phyloP scores from a whole-genome alignment of 2,113 vertebrate genomes.

The Lynx canadensis region DNA sequence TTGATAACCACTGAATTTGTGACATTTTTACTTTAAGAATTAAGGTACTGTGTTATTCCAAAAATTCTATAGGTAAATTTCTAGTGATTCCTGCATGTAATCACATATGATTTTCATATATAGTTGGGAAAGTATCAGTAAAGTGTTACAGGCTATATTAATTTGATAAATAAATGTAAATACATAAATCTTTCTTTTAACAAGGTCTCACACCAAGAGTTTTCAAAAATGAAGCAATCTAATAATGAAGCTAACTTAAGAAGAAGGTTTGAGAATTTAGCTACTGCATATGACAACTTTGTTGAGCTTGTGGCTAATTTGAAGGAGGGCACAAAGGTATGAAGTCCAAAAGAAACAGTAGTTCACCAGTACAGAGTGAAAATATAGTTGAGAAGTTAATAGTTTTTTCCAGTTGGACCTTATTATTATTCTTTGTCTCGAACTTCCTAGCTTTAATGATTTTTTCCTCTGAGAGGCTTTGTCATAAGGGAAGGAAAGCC shows the following conservation, averaged over 20 bases:
- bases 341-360: neutral
- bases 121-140: slow-evolving; percentile 16
- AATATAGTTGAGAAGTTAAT: neutral
- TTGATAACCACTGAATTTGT: slow-evolving; percentile 44
- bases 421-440: neutral
- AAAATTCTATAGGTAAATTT: slow-evolving; percentile 7
- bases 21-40: slow-evolving; percentile 31
- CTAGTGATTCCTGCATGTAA: neutral
- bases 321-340: slow-evolving; percentile 97
- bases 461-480: neutral
- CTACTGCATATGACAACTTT: slow-evolving; percentile 97
- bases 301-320: slow-evolving; percentile 96
- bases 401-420: neutral
- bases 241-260: slow-evolving; percentile 95
- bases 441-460: slow-evolving; percentile 12
- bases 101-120: slow-evolving; percentile 2
- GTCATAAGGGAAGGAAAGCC: neutral
- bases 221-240: slow-evolving; percentile 96
- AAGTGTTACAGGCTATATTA: neutral
- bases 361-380: neutral
- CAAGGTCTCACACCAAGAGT: slow-evolving; percentile 93
- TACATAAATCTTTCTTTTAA: slow-evolving; percentile 51
- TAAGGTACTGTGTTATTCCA: neutral
- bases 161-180: slow-evolving; percentile 34
- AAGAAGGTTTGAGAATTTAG: slow-evolving; percentile 97